Evolutionary conservation across 1,140 invertebrate species (phyloP).

Genomic region (Sarcophaga bullata): DNA sequence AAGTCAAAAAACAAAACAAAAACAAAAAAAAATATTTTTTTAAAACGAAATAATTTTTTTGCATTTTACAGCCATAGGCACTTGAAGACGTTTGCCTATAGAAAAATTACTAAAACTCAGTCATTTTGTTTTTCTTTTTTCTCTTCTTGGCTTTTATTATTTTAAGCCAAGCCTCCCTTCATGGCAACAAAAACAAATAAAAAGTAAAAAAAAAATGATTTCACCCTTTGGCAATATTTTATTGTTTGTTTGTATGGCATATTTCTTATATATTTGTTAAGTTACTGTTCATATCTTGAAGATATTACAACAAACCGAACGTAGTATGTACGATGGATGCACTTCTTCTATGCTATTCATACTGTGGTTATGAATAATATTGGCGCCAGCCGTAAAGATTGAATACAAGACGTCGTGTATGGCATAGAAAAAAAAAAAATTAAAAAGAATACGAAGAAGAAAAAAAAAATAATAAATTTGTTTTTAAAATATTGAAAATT

Average conservation of each 20-base stretch:
- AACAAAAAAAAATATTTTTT: too few relatives aligned
- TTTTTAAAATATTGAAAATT: constrained; percentile 14
- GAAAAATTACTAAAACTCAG: too few relatives aligned
- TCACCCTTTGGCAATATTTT: constrained; percentile 34
- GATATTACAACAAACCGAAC: not conserved
- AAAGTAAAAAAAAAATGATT: too few relatives aligned
- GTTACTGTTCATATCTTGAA: not conserved
- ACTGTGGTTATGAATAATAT: constrained; percentile 26
- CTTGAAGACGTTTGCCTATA: too few relatives aligned
- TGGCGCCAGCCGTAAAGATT: constrained; percentile 32
- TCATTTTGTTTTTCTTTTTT: too few relatives aligned
- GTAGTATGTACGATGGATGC: constrained; percentile 4
- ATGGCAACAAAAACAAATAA: too few relatives aligned
- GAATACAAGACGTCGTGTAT: not conserved
- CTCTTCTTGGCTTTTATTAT: too few relatives aligned
- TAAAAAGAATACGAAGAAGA: not conserved
- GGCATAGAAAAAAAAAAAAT: too few relatives aligned
- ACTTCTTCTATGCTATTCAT: constrained; percentile 1
- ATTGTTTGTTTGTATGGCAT: not conserved
- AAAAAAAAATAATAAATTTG: not conserved
- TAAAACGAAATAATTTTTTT: too few relatives aligned
- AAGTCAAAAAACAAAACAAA: too few relatives aligned
- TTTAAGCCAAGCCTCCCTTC: constrained; percentile 13
- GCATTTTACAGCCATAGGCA: too few relatives aligned
- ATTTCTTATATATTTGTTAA: not conserved